Base-by-base conservation (phyloP, 2,113 vertebrate genomes). In the Hemichromis elongatus region DNA sequence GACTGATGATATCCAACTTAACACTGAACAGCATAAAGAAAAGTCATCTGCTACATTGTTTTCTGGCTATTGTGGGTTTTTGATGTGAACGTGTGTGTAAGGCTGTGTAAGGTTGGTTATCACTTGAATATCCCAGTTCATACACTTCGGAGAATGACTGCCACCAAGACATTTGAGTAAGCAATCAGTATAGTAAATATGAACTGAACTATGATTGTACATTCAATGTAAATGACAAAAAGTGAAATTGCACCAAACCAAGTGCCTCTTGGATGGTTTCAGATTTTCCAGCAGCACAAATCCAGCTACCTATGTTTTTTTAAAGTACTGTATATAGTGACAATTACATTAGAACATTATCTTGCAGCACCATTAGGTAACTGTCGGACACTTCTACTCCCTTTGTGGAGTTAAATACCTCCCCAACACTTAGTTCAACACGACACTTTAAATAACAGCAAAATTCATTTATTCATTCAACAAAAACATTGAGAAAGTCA, bases 361-460 rank as follows among this genome's bases (percentile, higher is more conserved):
- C 33, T 30, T 52, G 70, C 70, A 30, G 42, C 5, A 73, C 42
- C 16, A 35, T 28, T 50, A 30, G 11, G 61, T n/a, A 56, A 24
- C 6, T 61, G 24, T 14, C 47, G 42, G 45, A 79, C n/a, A 37
- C n/a, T 4, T 66, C 10, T 35, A 42, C 42, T n/a, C 21, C 9
- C 7, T 56, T 4, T 33, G 47, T 18, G 45, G 13, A 37, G 33
- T 75, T 47, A 68, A 88, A 85, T 9, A 21, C 19, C 73, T 81
- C 80, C 80, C 77, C 61, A 86, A 30, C 50, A 78, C 45, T 45
- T 11, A 40, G 26, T 24, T 47, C 10, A 81, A 50, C 80, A 73
- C n/a, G 16, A 8, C 28, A 86, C 24, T 30, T 21, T 30, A 56
- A 37, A 78, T 8, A 35, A 79, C 16, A 78, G 9, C 21, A 84